Evolutionary conservation across 2,113 vertebrate genomes (phyloP).

Genomic region (Megalops atlanticus): DNA sequence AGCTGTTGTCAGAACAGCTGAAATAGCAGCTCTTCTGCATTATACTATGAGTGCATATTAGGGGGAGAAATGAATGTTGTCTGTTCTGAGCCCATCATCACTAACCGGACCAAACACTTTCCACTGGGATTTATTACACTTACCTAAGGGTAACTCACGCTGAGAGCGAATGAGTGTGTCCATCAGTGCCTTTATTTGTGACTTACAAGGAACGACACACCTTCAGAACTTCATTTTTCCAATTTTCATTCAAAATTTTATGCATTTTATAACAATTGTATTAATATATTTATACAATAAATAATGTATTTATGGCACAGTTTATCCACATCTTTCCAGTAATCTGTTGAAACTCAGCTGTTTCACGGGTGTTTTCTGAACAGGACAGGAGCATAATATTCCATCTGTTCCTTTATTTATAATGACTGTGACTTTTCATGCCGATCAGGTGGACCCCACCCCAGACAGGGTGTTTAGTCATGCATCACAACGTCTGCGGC

Average conservation of each 20-base stretch:
- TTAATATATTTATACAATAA: no score
- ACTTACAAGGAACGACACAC: background rate
- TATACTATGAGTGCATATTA: background rate
- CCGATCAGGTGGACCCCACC: background rate
- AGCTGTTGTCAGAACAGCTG: background rate
- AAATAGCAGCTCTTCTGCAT: background rate
- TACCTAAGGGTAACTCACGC: background rate
- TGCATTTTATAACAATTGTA: no score
- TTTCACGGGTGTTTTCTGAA: no score
- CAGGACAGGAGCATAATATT: no score
- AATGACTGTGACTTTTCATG: background rate
- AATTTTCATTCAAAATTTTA: no score
- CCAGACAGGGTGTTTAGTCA: no score
- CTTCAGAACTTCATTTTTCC: background rate
- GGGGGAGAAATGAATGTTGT: background rate
- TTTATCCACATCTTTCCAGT: no score
- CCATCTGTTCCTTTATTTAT: background rate
- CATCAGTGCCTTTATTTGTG: background rate
- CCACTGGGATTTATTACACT: background rate
- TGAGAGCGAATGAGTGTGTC: background rate
- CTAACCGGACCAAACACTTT: background rate
- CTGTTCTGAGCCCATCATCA: background rate
- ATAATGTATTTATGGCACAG: no score
- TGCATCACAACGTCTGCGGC: no score
- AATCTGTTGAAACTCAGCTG: no score